Base-by-base conservation (phyloP, 2,797 vertebrate genomes). In the Pseudochromis fuscus region DNA sequence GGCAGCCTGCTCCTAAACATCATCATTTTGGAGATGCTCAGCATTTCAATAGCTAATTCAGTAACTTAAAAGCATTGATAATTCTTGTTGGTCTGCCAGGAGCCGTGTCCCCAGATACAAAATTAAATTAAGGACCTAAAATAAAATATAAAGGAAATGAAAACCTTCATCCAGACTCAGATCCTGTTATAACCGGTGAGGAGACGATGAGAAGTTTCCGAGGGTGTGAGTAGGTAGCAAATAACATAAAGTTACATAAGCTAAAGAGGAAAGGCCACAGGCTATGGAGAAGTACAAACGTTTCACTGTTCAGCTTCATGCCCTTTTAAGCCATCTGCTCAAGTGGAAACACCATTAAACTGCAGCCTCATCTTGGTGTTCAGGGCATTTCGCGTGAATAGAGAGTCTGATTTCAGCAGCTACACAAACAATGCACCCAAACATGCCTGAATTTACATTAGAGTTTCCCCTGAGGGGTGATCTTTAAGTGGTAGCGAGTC, bases 161-260 rank as follows among this genome's bases (percentile, higher is more conserved):
- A 61, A 67, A 25, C 33, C 33, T 53, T 10, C 40, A 44, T 66
- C 35, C n/a, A 45, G 31, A 38, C 68, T 45, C 61, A 66, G 70
- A 75, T 73, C 46, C 50, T 67, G 49, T 40, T 60, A 11, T 38
- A 12, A 63, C 28, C 7, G 1, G 27, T 3, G 30, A 57, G 16
- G 30, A 27, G 52, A 50, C 21, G 56, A n/a, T n/a, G n/a, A n/a
- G 51, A 63, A 8, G 44, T 79, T 77, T 85, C 65, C 61, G 40
- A 52, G 24, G 51, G 66, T 73, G 59, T 62, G 62, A 69, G 65
- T 16, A 27, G 35, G 66, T 63, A 68, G 57, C 44, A 67, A 76
- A 83, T 62, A 68, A 68, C 58, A 15, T 64, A 49, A 63, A 61
- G 67, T 86, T 76, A 68, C 46, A 61, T 75, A 79, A 80, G 53